A percentile compares a stretch with the other conserved stretches of the same genome.
Evolutionary conservation across 2,888 invertebrate genomes (phyloP).

Genomic region (Uloborus plumipes): DNA sequence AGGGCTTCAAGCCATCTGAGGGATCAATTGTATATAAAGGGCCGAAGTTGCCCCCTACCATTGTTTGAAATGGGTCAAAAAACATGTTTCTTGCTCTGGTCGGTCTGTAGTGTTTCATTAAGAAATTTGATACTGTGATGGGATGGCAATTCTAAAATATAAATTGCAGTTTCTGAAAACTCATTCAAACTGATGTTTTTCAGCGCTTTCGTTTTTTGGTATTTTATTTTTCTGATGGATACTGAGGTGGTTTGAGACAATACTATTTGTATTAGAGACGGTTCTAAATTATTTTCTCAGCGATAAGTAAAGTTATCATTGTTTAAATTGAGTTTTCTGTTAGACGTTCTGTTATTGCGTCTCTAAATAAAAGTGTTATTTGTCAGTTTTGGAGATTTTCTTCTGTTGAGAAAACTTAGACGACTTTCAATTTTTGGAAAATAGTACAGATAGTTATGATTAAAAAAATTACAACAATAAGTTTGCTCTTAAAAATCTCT

Average conservation of each 20-base stretch:
- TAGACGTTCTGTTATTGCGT: no score
- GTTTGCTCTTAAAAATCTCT: no score
- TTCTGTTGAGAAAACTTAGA: no score
- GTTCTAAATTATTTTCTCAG: no score
- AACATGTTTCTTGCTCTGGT: conserved; percentile 5
- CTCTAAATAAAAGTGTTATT: no score
- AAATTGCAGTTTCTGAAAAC: conserved; percentile 48
- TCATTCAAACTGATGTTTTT: conserved; percentile 43
- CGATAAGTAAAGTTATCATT: no score
- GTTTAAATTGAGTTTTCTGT: no score
- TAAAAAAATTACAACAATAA: no score
- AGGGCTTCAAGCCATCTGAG: conserved; percentile 48
- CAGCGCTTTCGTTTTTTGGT: conserved; percentile 12
- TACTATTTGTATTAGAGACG: background rate
- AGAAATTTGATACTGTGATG: conserved; percentile 46
- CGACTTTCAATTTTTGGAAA: no score
- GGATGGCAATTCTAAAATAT: conserved; percentile 58
- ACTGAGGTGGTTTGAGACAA: background rate
- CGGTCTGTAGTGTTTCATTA: conserved; percentile 5
- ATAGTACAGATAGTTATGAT: no score
- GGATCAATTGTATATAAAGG: conserved; percentile 62
- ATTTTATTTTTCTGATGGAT: conserved; percentile 4
- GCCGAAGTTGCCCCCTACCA: conserved; percentile 35
- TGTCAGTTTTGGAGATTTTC: no score
- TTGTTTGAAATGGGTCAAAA: conserved; percentile 47